Conservation (phyloP, 2,888 invertebrate species). For the Macropis europaea region DNA sequence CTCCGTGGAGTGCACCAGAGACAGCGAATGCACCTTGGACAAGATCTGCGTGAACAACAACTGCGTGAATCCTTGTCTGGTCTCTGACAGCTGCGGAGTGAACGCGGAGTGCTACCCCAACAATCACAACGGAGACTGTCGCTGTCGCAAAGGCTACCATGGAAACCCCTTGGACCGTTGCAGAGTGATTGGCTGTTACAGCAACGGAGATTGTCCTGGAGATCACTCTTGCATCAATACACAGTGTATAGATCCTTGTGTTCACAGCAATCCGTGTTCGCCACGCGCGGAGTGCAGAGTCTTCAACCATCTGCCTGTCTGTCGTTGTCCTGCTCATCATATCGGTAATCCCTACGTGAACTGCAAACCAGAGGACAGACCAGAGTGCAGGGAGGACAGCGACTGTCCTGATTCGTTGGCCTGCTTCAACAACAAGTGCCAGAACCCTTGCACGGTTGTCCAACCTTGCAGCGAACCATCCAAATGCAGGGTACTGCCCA, state of each 20-base stretch:
- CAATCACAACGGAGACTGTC: constrained; percentile 88
- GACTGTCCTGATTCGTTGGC: constrained; percentile 91
- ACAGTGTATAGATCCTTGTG: constrained; percentile 92
- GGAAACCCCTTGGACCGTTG: constrained; percentile 89
- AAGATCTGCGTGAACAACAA: constrained; percentile 92
- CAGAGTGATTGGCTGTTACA: constrained; percentile 89
- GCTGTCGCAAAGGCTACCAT: constrained; percentile 89
- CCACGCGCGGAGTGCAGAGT: constrained; percentile 89
- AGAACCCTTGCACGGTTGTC: constrained; percentile 89
- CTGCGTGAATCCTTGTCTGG: constrained; percentile 92
- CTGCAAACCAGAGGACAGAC: constrained; percentile 87
- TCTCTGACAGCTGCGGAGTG: constrained; percentile 89
- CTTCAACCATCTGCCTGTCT: constrained; percentile 91
- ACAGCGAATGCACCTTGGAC: constrained; percentile 91
- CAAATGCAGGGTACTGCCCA: constrained; percentile 89
- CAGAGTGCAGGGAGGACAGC: constrained; percentile 89
- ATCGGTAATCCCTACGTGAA: constrained; percentile 91
- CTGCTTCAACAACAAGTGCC: constrained; percentile 90
- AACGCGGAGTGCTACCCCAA: constrained; percentile 91
- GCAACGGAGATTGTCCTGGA: constrained; percentile 92
- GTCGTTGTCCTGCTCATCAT: constrained; percentile 89
- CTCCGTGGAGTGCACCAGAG: constrained; percentile 89
- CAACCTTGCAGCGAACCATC: constrained; percentile 91
- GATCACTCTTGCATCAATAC: constrained; percentile 92
- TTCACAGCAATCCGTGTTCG: constrained; percentile 89